Base-by-base conservation (phyloP, 2,113 vertebrate genomes). In the Daboia siamensis region DNA sequence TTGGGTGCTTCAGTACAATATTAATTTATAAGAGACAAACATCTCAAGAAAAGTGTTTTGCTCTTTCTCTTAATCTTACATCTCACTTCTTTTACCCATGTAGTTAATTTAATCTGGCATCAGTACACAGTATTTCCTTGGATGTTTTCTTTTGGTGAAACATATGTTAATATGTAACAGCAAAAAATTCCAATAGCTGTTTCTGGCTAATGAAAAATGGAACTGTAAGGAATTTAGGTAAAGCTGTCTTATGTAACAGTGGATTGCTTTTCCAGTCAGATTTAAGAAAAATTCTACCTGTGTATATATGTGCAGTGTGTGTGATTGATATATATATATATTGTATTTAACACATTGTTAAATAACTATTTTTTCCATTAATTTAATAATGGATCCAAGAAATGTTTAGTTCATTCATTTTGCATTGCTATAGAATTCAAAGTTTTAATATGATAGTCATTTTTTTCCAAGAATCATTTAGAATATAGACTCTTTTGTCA, bases 151-250 rank as follows among this genome's bases (percentile, higher is more conserved):
- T 88, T 94, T 69, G 33, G 74, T 92, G 93, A 95, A 97, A 93
- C 15, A 1, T 1, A 95, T 93, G 89, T 96, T 96, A 97, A 96
- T 92, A 94, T 93, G 59, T 90, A 95, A 91, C 93, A 91, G 26
- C 52, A 95, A 64, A 86, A 88, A 93, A 46, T 51, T 54, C 46
- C 23, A 21, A 23, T 57, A 88, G 26, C 33, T 57, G 39, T 86
- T 93, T 11, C 90, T 93, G 88, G 90, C 88, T 94, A 96, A 46
- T 87, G 54, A 91, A 89, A 93, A 91, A 86, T 21, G 21, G 56
- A 93, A 69, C 33, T 33, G 21, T 11, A 91, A 86, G 5, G 33
- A 95, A 91, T 91, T 12, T 15, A 91, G 61, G 20, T 95, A 59
- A 93, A 56, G 69, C 64, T 93, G 90, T 93, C 8, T 90, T 94